These are phyloP conservation scores for Protophormia terraenovae DNA, from an alignment of 2,888 invertebrate species.

Conservation along the genomic window DNA sequence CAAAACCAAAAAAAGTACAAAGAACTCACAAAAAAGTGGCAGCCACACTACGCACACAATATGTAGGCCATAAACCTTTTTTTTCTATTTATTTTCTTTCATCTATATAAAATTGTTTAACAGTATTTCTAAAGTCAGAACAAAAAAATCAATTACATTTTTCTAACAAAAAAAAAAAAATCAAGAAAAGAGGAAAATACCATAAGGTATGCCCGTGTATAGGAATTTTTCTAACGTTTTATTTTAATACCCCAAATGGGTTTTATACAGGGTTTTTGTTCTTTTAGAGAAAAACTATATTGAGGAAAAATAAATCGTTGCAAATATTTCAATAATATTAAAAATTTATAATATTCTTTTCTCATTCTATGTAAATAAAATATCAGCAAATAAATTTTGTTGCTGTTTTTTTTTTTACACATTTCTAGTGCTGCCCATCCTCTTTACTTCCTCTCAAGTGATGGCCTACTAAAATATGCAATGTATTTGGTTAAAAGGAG, in stretches of 20 bases:
- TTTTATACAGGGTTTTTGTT: not conserved
- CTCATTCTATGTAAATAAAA: constrained; percentile 39
- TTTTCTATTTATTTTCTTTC: not conserved
- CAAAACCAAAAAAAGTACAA: not conserved
- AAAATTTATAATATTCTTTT: constrained; percentile 68
- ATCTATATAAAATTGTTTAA: not conserved
- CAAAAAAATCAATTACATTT: constrained; percentile 57
- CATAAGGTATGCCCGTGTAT: not conserved
- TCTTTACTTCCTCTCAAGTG: not conserved
- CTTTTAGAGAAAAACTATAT: constrained; percentile 16
- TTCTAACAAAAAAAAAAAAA: constrained; percentile 4
- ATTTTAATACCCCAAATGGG: constrained; percentile 43
- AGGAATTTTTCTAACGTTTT: constrained; percentile 25
- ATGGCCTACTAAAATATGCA: constrained; percentile 44
- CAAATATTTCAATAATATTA: constrained; percentile 72
- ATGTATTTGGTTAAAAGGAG: constrained; percentile 13
- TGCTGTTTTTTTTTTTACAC: not conserved
- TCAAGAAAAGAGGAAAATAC: not conserved
- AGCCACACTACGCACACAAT: not conserved
- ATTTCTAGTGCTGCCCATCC: not conserved
- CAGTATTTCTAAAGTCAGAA: not conserved
- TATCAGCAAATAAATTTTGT: constrained; percentile 23
- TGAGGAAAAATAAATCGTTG: constrained; percentile 64
- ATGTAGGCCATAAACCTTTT: constrained; percentile 40
- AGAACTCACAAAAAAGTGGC: not conserved